These are phyloP conservation scores for Ispidina lecontei DNA, from an alignment of 2,797 vertebrate species.

Conservation along the genomic window DNA sequence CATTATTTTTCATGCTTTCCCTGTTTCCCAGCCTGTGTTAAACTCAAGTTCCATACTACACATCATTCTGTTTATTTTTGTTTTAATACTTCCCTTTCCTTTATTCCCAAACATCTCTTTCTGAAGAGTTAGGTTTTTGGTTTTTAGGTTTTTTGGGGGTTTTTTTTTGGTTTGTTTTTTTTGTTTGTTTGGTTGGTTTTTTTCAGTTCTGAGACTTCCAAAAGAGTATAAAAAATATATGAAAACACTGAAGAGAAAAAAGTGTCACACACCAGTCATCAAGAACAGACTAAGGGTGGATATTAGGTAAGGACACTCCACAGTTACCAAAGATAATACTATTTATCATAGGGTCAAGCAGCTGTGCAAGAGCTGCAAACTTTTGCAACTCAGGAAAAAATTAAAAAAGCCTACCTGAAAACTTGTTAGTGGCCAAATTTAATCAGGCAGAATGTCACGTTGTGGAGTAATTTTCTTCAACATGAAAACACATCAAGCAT, in stretches of 20 bases:
- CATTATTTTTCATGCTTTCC: not conserved
- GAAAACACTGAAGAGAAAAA: not conserved
- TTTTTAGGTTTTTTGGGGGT: no score
- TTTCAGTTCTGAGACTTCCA: not conserved
- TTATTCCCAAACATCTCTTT: not conserved
- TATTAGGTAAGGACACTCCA: not conserved
- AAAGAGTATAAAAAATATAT: not conserved
- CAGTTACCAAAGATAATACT: not conserved
- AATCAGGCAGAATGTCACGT: not conserved
- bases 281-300: not conserved
- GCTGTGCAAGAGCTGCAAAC: not conserved
- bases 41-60: not conserved
- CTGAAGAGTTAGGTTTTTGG: not conserved
- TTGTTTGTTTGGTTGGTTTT: not conserved
- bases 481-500: not conserved
- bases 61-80: not conserved
- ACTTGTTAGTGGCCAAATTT: not conserved
- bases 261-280: not conserved
- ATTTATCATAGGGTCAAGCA: not conserved
- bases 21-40: not conserved
- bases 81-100: not conserved
- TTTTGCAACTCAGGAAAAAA: not conserved
- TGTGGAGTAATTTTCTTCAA: not conserved
- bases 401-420: not conserved
- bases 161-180: not conserved